Base-by-base conservation (phyloP, 2,113 vertebrate species). In the Piliocolobus tephrosceles region DNA sequence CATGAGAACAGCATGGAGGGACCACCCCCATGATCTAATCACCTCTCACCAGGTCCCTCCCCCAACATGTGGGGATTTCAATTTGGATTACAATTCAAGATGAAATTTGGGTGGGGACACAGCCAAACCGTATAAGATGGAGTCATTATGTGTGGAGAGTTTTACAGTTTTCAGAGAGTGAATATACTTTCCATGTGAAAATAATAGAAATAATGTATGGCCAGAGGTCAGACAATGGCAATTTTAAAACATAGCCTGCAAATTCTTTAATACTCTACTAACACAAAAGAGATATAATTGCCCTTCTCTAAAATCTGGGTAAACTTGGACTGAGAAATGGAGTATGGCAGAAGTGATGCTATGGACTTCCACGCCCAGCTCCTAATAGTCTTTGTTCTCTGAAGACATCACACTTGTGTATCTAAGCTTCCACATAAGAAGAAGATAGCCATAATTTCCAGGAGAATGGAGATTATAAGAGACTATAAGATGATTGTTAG, bases 181-280 rank as follows among this genome's bases (percentile, higher is more conserved):
- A 81, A 16, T 32, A 11, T 57, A 73, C 40, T 92, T 83, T 76
- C 23, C 38, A 30, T 96, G 55, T 92, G 72, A 79, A 18, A 93
- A 27, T 64, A 89, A 75, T 50, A 87, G 13, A 95, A 86, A 96
- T 95, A 47, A 68, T 75, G 76, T 78, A 91, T 93, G 70, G 3
- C 23, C 23, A 87, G n/a, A 96, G 75, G 11, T 95, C 79, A n/a
- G 38, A 61, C 11, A 52, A 61, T 58, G 25, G 30, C n/a, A 43
- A 14, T 75, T 96, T 96, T 70, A 57, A 87, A 96, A 76, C 18
- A 57, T 20, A 90, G 25, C 8, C 55, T 93, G 11, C 2, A 87
- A 55, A 83, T 75, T 81, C 32, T 17, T 38, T 83, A 47, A 12
- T 86, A 58, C 23, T 88, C 27, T 52, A 61, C 66, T 88, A 35